These are phyloP conservation scores for Anoplius nigerrimus DNA, from an alignment of 2,888 invertebrate genomes.

Conservation along the genomic window DNA sequence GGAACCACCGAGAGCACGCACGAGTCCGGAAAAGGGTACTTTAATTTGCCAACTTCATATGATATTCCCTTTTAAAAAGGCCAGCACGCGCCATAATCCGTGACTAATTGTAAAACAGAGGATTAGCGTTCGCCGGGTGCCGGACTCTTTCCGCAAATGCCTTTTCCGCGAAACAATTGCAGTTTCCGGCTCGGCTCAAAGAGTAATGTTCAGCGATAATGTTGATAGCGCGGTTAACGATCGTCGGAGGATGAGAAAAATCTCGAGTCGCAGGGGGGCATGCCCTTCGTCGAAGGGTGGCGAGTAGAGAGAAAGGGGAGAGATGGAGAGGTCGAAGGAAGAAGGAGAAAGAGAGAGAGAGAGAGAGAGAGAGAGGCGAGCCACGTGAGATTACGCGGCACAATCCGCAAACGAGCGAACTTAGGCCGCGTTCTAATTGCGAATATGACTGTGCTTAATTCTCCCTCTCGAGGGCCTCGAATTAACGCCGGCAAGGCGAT, in stretches of 20 bases:
- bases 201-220: no score
- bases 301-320: constrained; percentile 30
- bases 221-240: no score
- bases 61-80: no score
- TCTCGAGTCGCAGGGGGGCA: constrained; percentile 47
- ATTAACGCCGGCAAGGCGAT: constrained; percentile 36
- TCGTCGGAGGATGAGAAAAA: constrained; percentile 21
- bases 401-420: constrained; percentile 69
- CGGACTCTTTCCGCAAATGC: no score
- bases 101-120: no score
- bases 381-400: constrained; percentile 69
- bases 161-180: no score
- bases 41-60: no score
- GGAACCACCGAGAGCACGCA: no score
- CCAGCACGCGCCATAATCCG: no score
- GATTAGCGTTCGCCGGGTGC: no score
- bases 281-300: constrained; percentile 34
- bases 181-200: no score
- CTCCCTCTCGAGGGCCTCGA: constrained; percentile 50
- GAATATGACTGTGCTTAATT: constrained; percentile 73
- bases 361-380: constrained; percentile 20
- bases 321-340: neutral
- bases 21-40: no score
- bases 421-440: constrained; percentile 69
- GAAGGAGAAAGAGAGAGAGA: constrained; percentile 17